phyloP scores from a whole-genome alignment of 2,797 vertebrate species.

The Oryzias dopingdopingensis region DNA sequence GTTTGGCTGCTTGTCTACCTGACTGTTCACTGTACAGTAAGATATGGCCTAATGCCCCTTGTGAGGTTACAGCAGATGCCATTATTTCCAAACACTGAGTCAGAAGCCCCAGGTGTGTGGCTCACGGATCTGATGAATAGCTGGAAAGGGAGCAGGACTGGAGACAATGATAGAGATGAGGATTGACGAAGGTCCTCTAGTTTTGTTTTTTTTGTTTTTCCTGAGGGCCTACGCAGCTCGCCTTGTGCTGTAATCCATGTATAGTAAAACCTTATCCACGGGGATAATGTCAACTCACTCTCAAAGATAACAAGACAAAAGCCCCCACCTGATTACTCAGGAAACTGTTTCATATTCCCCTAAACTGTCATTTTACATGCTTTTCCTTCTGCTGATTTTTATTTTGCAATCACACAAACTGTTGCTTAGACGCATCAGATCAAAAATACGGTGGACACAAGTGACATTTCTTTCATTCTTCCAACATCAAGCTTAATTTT shows the following conservation, averaged over 20 bases:
- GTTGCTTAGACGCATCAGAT: background rate
- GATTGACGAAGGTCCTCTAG: slow-evolving; percentile 44
- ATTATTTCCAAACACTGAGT: slow-evolving; percentile 34
- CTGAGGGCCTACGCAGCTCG: slow-evolving; percentile 46
- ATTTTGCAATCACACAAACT: slow-evolving; percentile 32
- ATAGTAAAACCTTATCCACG: slow-evolving; percentile 72
- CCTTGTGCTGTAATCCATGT: slow-evolving; percentile 70
- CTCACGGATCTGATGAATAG: slow-evolving; percentile 50
- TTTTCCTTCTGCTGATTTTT: slow-evolving; percentile 56
- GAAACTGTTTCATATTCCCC: slow-evolving; percentile 58
- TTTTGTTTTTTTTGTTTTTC: slow-evolving; percentile 42
- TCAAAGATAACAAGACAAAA: slow-evolving; percentile 72
- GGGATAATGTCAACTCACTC: slow-evolving; percentile 75
- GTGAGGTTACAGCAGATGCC: slow-evolving; percentile 29
- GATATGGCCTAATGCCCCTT: slow-evolving; percentile 22
- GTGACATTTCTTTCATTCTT: slow-evolving; percentile 31
- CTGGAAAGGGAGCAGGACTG: slow-evolving; percentile 24
- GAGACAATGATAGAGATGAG: slow-evolving; percentile 27
- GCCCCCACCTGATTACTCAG: slow-evolving; percentile 47
- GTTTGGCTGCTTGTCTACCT: slow-evolving; percentile 2
- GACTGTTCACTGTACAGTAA: slow-evolving; percentile 23
- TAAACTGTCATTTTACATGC: slow-evolving; percentile 69
- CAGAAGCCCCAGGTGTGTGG: slow-evolving; percentile 48
- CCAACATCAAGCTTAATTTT: background rate
- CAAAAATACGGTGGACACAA: slow-evolving; percentile 15